Evolutionary conservation across 2,888 invertebrate genomes (phyloP).

Genomic region (Barypeithes pellucidus): DNA sequence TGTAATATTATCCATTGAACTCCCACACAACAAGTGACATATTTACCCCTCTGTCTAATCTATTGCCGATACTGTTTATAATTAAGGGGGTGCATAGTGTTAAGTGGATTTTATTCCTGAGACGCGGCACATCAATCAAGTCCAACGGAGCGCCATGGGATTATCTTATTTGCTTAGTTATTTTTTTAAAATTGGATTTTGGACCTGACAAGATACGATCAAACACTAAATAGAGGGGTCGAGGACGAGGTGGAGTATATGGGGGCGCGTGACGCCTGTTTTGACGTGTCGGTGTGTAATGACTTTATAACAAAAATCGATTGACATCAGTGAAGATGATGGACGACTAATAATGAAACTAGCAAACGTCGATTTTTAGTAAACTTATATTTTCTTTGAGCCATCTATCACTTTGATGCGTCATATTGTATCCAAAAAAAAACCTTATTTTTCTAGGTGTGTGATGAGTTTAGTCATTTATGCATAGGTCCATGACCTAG

Average conservation of each 20-base stretch:
- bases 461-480: no score
- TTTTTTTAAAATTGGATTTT: constrained; percentile 52
- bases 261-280: constrained; percentile 15
- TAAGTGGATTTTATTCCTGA: constrained; percentile 38
- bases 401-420: no score
- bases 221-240: constrained; percentile 39
- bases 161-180: constrained; percentile 55
- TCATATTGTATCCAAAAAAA: neutral
- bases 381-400: no score
- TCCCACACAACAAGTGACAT: constrained; percentile 11
- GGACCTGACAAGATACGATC: constrained; percentile 41
- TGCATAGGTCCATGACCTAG: no score
- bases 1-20: neutral
- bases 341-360: neutral
- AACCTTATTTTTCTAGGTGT: no score
- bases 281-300: constrained; percentile 29
- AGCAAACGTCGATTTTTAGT: no score
- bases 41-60: constrained; percentile 28
- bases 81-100: constrained; percentile 45
- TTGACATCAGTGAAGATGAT: constrained; percentile 11
- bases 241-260: neutral
- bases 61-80: constrained; percentile 32
- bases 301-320: constrained; percentile 33
- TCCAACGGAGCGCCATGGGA: constrained; percentile 50
- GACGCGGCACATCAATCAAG: constrained; percentile 46